Base-by-base conservation (phyloP, 2,113 vertebrate species). In the Phrynosoma blainvillii region DNA sequence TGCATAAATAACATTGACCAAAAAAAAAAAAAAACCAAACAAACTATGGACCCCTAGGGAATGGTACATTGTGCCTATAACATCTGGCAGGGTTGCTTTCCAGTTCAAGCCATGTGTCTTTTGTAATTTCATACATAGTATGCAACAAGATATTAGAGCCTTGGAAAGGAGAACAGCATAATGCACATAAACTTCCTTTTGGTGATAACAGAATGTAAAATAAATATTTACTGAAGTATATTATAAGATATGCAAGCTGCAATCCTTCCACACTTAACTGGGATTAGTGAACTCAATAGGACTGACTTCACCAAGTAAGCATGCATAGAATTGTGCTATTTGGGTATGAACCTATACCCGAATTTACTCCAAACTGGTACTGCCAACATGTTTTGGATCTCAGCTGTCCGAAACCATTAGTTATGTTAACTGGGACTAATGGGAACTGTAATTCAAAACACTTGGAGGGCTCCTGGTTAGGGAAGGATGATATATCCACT, bases 21-120 rank as follows among this genome's bases (percentile, higher is more conserved):
- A 68, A 36, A 36, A 36, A 36, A 36, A 36, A 36, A 36, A 36
- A 36, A n/a, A n/a, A n/a, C n/a, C 32, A n/a, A 16, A 12, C 70
- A 59, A 79, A 16, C 25, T 78, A 79, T 79, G 62, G 25, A 79
- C 21, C 84, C 75, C 78, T 65, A 70, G 75, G 42, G 76, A 70
- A 54, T 68, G 12, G 40, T 10, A 20, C 30, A 40, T 80, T 71
- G 47, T 59, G 66, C 65, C 66, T 80, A 25, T 56, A 87, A 87
- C 77, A 80, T 59, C 66, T 73, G 77, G 14, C 52, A 30, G 42
- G 66, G 56, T 86, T 80, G 65, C 32, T 79, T 80, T 54, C 42
- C 77, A 56, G n/a, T 71, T 87, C 76, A 87, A 86, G 66, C 40
- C 62, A 70, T 79, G 75, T 79, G 76, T 52, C 42, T 36, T 18